A percentile compares a stretch with the other conserved stretches of the same genome.
Evolutionary conservation across 2,797 vertebrate genomes (phyloP).

Genomic region (Coracias cyanogaster): DNA sequence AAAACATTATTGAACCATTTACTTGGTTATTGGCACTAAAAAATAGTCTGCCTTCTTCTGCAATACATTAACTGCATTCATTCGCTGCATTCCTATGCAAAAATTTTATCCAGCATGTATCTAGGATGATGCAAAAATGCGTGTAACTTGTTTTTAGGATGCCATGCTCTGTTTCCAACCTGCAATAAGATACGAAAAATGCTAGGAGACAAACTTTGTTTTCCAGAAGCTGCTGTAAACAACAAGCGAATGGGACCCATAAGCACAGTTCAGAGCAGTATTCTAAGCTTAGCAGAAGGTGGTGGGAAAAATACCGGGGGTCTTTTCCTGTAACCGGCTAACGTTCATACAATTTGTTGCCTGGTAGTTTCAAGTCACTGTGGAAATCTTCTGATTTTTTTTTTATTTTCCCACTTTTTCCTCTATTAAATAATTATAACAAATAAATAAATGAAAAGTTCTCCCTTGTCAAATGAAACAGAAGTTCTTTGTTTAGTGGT

Average conservation of each 20-base stretch:
- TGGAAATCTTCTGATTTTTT: neutral
- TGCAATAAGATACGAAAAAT: neutral
- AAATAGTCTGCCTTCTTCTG: neutral
- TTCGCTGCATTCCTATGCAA: neutral
- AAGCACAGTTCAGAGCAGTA: neutral
- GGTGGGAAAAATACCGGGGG: neutral
- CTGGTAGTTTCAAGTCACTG: neutral
- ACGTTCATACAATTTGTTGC: neutral
- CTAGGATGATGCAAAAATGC: neutral
- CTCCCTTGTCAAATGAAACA: neutral
- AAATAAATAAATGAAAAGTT: neutral
- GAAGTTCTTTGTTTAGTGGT: neutral
- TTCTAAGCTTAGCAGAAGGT: neutral
- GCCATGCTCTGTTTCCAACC: neutral
- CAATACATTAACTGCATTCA: neutral
- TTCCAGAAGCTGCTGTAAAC: neutral
- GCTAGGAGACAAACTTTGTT: neutral
- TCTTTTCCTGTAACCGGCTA: neutral
- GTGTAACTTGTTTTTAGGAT: rapidly evolving
- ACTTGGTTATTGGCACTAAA: neutral
- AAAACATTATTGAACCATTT: neutral
- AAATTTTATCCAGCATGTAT: neutral
- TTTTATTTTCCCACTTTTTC: neutral
- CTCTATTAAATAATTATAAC: neutral
- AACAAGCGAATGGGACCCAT: neutral